These are phyloP conservation scores for Lucilia cuprina DNA, from an alignment of 1,140 invertebrate genomes.

Conservation along the genomic window DNA sequence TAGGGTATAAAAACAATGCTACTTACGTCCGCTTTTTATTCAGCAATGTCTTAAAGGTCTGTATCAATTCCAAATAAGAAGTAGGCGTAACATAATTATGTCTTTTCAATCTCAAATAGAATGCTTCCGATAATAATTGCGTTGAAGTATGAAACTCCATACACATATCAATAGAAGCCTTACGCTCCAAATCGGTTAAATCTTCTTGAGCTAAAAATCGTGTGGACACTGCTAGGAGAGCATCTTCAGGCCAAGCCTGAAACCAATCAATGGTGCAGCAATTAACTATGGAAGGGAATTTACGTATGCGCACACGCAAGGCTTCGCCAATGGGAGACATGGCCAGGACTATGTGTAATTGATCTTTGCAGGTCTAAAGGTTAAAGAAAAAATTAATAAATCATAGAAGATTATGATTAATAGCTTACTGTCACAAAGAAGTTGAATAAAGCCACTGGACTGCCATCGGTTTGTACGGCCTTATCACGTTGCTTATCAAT, in stretches of 20 bases:
- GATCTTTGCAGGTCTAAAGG: constrained; percentile 81
- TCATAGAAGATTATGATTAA: background rate
- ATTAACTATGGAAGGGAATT: constrained; percentile 94
- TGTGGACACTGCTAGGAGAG: constrained; percentile 87
- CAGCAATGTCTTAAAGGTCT: constrained; percentile 87
- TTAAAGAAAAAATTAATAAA: background rate
- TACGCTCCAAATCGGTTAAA: constrained; percentile 73
- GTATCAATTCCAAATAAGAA: constrained; percentile 91
- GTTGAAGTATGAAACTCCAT: constrained; percentile 90
- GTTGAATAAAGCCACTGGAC: constrained; percentile 88
- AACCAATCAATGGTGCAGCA: constrained; percentile 99
- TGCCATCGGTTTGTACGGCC: constrained; percentile 90
- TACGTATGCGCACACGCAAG: constrained; percentile 86
- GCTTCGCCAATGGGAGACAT: constrained; percentile 92
- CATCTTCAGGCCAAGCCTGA: constrained; percentile 94
- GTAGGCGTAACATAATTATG: constrained; percentile 94
- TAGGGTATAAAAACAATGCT: too few species aligned
- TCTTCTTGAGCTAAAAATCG: constrained; percentile 88
- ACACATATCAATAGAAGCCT: constrained; percentile 84
- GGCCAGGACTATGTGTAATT: constrained; percentile 89
- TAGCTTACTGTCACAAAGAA: constrained; percentile 77
- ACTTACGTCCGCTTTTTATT: constrained; percentile 77
- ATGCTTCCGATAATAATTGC: constrained; percentile 77
- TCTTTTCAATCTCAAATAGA: constrained; percentile 73
- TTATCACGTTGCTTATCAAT: constrained; percentile 91